Conservation (phyloP, 2,888 invertebrate species). For the Lampropteryx suffumata region DNA sequence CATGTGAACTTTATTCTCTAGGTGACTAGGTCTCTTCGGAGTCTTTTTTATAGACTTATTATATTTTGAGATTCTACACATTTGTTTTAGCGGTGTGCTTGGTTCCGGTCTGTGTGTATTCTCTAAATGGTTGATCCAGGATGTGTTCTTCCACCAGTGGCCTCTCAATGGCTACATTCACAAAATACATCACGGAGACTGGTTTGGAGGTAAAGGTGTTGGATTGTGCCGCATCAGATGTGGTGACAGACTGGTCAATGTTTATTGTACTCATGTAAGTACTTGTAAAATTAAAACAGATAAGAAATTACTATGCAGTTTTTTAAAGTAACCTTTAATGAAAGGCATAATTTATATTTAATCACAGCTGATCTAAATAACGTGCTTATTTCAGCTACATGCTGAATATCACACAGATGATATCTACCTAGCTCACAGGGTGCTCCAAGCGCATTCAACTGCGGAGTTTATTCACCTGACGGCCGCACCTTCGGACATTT, state of each 20-base stretch:
- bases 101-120: conserved; percentile 96
- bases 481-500: conserved; percentile 88
- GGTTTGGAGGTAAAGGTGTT: conserved; percentile 99
- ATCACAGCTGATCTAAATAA: background rate
- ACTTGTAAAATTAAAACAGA: no score
- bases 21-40: no score
- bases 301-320: no score
- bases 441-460: conserved; percentile 96
- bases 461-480: conserved; percentile 97
- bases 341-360: no score
- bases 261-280: conserved; percentile 97
- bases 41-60: no score
- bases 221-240: conserved; percentile 90
- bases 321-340: no score
- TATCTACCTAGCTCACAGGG: conserved; percentile 95
- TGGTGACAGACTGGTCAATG: conserved; percentile 87
- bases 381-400: conserved; percentile 87
- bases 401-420: conserved; percentile 96
- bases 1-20: no score
- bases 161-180: conserved; percentile 98
- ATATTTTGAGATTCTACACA: no score
- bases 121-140: conserved; percentile 91
- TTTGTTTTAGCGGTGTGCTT: conserved; percentile 87
- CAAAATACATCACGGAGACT: conserved; percentile 97
- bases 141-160: conserved; percentile 96